A percentile compares a stretch with the other conserved stretches of the same genome.
Evolutionary conservation across 2,888 invertebrate genomes (phyloP).

Genomic region (Eumacrocentrus americanus): DNA sequence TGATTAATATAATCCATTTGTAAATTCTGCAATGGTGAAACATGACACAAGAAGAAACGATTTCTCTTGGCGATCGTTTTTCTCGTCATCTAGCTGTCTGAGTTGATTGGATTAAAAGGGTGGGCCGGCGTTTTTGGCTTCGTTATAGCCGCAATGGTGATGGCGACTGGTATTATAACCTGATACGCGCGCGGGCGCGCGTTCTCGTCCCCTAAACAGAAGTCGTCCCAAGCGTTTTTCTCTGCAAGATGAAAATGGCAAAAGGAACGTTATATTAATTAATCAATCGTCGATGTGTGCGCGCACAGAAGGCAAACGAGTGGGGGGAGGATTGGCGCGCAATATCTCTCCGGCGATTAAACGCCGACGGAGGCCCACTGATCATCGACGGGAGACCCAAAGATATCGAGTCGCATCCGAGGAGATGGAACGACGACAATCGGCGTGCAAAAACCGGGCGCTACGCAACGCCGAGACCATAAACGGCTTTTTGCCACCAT

Average conservation of each 20-base stretch:
- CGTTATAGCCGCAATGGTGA: not conserved
- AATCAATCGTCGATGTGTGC: slow-evolving; percentile 20
- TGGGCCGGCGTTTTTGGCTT: slow-evolving; percentile 2
- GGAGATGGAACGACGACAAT: slow-evolving; percentile 19
- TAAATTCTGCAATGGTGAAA: not conserved
- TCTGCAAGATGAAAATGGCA: slow-evolving; percentile 16
- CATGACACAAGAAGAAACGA: not conserved
- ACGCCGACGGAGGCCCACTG: slow-evolving; percentile 41
- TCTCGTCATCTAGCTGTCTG: slow-evolving; percentile 13
- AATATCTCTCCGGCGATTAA: slow-evolving; percentile 44
- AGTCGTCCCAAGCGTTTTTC: slow-evolving; percentile 1
- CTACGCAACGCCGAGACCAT: slow-evolving; percentile 49
- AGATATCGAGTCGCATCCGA: slow-evolving; percentile 25
- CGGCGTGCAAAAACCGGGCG: slow-evolving; percentile 48
- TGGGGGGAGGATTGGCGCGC: slow-evolving; percentile 28
- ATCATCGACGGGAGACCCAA: slow-evolving; percentile 37
- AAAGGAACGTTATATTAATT: slow-evolving; percentile 30
- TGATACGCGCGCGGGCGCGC: too few relatives aligned
- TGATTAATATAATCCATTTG: not conserved
- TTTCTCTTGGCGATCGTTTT: not conserved
- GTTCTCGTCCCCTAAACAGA: not conserved
- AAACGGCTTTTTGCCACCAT: slow-evolving; percentile 55
- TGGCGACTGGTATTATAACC: not conserved
- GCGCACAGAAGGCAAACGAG: not conserved
- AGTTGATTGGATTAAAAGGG: slow-evolving; percentile 18